Percentiles rank a stretch among this genome's conserved stretches.
Conservation (phyloP, 2,113 vertebrate genomes). For the Epinephelus fuscoguttatus region DNA sequence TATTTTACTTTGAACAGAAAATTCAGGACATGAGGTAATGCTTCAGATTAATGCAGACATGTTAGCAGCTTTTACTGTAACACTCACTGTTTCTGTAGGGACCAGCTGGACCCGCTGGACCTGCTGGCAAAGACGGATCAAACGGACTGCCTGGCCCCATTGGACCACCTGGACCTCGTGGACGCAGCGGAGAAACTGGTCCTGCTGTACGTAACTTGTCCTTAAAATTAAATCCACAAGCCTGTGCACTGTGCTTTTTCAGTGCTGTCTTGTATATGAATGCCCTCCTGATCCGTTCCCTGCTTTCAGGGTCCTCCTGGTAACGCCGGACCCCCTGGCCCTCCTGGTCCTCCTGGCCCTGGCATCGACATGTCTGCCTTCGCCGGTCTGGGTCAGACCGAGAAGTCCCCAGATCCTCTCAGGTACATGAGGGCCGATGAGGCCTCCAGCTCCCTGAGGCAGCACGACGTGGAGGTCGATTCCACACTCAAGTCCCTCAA, state of each 20-base stretch:
- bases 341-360: constrained; percentile 95
- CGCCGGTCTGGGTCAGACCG: constrained; percentile 90
- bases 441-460: constrained; percentile 88
- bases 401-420: constrained; percentile 94
- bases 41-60: constrained; percentile 1
- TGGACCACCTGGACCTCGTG: constrained; percentile 95
- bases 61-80: neutral
- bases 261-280: neutral
- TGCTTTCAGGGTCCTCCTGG: constrained; percentile 92
- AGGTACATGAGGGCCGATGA: constrained; percentile 97
- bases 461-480: constrained; percentile 94
- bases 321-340: constrained; percentile 93
- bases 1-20: constrained; percentile 25
- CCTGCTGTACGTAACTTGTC: constrained; percentile 87
- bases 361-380: constrained; percentile 99
- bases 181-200: constrained; percentile 94
- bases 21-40: constrained; percentile 12
- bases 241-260: neutral
- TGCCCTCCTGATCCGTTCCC: neutral
- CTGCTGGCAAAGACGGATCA: constrained; percentile 94
- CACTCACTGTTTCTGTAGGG: constrained; percentile 83
- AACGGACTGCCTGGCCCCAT: constrained; percentile 94
- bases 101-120: constrained; percentile 91
- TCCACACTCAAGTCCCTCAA: constrained; percentile 95
- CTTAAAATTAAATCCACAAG: neutral